phyloP scores from a whole-genome alignment of 2,113 vertebrate genomes.

The Xenotilapia flavipinnis region DNA sequence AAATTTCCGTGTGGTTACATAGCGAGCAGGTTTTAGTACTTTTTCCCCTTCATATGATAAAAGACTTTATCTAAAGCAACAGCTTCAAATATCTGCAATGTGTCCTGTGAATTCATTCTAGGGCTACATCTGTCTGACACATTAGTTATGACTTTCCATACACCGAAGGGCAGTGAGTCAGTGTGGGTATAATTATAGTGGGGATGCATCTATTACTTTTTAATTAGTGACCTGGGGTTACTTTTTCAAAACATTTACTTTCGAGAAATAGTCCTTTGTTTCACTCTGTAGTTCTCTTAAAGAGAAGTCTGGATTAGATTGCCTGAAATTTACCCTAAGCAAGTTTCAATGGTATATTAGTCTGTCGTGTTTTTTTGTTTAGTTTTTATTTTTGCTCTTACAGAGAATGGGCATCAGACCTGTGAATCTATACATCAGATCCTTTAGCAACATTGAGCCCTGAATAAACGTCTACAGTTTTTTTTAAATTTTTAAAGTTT shows the following conservation, averaged over 20 bases:
- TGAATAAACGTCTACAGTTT: neutral
- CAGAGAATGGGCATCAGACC: neutral
- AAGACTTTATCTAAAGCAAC: neutral
- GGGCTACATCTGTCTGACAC: neutral
- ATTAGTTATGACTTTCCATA: conserved; percentile 32
- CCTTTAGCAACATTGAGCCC: neutral
- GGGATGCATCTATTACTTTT: conserved; percentile 38
- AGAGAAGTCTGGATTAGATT: neutral
- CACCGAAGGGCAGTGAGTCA: conserved; percentile 34
- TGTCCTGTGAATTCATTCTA: neutral
- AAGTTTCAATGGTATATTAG: neutral
- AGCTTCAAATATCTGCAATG: neutral
- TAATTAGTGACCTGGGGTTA: conserved; percentile 41
- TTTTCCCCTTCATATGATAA: neutral
- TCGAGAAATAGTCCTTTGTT: neutral
- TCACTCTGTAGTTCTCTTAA: neutral
- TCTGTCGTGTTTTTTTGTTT: neutral
- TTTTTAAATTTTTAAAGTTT: neutral
- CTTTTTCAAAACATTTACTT: conserved; percentile 22
- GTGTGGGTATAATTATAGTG: conserved; percentile 42
- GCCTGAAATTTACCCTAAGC: neutral
- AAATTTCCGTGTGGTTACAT: neutral
- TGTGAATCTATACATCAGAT: neutral
- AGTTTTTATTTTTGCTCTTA: neutral
- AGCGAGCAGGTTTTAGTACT: neutral